Evolutionary conservation across 2,797 vertebrate species (phyloP), one percentile per base, ranked within the genome.

Genomic region (Cossypha heuglini): DNA sequence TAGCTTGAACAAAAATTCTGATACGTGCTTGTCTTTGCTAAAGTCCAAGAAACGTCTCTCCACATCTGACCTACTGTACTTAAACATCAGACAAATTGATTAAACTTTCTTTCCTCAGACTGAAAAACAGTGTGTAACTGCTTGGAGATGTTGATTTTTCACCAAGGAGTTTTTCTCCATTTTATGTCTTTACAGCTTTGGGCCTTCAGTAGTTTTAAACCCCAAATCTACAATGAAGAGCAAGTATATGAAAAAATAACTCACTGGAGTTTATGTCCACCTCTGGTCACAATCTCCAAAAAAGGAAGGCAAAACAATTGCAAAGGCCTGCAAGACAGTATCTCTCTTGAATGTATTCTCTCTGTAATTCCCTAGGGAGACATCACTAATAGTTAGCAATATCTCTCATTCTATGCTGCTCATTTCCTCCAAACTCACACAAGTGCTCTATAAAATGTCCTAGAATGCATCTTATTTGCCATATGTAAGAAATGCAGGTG

Each of bases 81-180:
- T 77, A 61, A 90, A 72, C n/a, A 40, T 63, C 28, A 79, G 26
- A 46, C 76, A 76, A 76, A 71, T 6, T 24, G 14, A 58, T 68
- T 51, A 46, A 11, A 66, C 54, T 81, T 66, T 72, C 33, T 66
- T 45, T 49, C 9, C 22, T 73, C 7, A 9, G 9, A 33, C 21
- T 55, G n/a, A 29, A 83, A 80, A 28, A 21, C 16, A 29, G 13
- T 4, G 4, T 69, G 10, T 3, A 73, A 66, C 45, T 76, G 15
- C 43, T 54, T 58, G n/a, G 21, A 74, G 24, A 11, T 90, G 45
- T n/a, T 68, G 40, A 68, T 25, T 40, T 33, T 45, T 61, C n/a
- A 26, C 22, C 7, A 10, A 42, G 13, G 13, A 1, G 0, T 5
- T 75, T 67, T 69, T 31, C 11, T 7, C 67, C 31, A 28, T 28